Evolutionary conservation across 1,140 invertebrate species (phyloP).

Genomic region (Aphaenogaster ashmeadi): DNA sequence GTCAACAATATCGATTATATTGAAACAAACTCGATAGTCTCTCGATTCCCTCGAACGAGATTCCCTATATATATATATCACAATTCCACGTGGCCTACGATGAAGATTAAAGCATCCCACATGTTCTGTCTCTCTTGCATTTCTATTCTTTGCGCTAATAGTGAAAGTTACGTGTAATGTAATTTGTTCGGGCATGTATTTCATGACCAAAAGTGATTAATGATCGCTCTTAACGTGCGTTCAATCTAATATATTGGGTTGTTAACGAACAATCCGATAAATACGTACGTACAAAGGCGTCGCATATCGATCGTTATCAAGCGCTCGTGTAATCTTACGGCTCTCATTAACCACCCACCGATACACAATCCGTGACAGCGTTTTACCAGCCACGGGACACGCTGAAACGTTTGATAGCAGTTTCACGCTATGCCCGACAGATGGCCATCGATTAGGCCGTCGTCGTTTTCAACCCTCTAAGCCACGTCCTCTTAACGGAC

Average conservation of each 20-base stretch:
- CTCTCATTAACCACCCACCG: slow-evolving; percentile 84
- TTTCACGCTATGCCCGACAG: slow-evolving; percentile 83
- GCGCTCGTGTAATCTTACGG: slow-evolving; percentile 49
- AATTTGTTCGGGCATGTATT: neutral
- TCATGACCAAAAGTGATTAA: neutral
- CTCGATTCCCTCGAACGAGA: neutral
- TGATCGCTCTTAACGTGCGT: neutral
- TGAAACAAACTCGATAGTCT: slow-evolving; percentile 26
- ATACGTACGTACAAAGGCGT: slow-evolving; percentile 1
- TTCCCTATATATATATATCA: neutral
- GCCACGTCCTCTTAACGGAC: slow-evolving; percentile 54
- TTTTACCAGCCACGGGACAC: slow-evolving; percentile 82
- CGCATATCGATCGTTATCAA: slow-evolving; percentile 70
- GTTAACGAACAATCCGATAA: slow-evolving; percentile 46
- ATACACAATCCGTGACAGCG: slow-evolving; percentile 77
- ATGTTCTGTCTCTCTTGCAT: neutral
- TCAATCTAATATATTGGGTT: slow-evolving; percentile 3
- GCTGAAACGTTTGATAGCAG: slow-evolving; percentile 78
- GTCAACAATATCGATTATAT: slow-evolving; percentile 63
- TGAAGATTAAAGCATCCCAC: neutral
- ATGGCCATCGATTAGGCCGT: slow-evolving; percentile 83
- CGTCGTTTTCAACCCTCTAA: slow-evolving; percentile 85
- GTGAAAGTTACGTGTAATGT: neutral
- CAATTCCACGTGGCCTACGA: neutral
- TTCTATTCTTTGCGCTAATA: neutral